Conservation (phyloP, 2,888 invertebrate species). For the Synanthedon tipuliformis region DNA sequence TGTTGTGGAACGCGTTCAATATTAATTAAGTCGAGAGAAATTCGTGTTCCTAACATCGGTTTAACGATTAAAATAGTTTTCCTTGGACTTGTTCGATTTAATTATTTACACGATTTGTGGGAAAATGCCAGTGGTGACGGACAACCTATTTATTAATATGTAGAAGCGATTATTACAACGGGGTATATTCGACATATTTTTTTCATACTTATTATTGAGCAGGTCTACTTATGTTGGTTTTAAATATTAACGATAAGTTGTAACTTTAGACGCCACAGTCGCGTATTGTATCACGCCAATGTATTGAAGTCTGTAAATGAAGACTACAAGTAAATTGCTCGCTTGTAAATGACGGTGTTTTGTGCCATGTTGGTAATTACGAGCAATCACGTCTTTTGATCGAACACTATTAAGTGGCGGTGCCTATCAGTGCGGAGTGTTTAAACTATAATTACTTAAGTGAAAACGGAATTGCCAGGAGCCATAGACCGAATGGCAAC, state of each 20-base stretch:
- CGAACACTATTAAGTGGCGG: slow-evolving; percentile 17
- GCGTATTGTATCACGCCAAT: too few species aligned
- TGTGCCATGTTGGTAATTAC: slow-evolving; percentile 9
- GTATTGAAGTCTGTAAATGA: too few species aligned
- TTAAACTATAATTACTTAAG: slow-evolving; percentile 44
- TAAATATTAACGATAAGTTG: too few species aligned
- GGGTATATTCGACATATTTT: too few species aligned
- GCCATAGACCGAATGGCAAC: slow-evolving; percentile 34
- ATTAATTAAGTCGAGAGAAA: slow-evolving; percentile 40
- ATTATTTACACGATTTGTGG: slow-evolving; percentile 24
- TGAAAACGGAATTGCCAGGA: slow-evolving; percentile 29
- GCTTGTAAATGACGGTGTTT: too few species aligned
- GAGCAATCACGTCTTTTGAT: slow-evolving; percentile 17
- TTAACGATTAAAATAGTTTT: slow-evolving; percentile 17
- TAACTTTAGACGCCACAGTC: too few species aligned
- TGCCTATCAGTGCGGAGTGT: slow-evolving; percentile 27
- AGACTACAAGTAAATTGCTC: too few species aligned
- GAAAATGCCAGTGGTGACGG: slow-evolving; percentile 15
- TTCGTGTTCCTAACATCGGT: slow-evolving; percentile 33
- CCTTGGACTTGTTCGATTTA: slow-evolving; percentile 12
- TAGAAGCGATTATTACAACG: too few species aligned
- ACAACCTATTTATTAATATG: too few species aligned
- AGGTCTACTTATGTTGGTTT: too few species aligned
- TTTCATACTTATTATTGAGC: too few species aligned
- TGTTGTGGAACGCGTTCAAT: slow-evolving; percentile 32